Conservation (phyloP, 2,797 vertebrate species). For the Centroberyx gerrardi region DNA sequence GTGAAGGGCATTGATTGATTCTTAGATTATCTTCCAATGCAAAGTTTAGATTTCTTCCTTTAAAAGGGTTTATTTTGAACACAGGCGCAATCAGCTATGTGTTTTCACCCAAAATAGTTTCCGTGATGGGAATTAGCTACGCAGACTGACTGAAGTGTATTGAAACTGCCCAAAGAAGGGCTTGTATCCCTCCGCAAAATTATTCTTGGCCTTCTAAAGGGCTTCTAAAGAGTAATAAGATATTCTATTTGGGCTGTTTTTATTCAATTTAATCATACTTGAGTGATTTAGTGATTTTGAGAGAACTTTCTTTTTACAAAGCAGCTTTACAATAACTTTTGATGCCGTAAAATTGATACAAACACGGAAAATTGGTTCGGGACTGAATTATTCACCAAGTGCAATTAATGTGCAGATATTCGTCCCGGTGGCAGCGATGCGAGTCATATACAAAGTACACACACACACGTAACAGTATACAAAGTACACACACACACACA, state of each 20-base stretch:
- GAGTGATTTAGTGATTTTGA: conserved; percentile 32
- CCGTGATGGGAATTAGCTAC: conserved; percentile 53
- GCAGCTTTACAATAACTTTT: conserved; percentile 11
- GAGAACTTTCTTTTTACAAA: background rate
- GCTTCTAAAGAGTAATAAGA: conserved; percentile 40
- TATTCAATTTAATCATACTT: conserved; percentile 43
- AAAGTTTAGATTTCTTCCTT: conserved; percentile 65
- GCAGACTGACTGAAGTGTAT: conserved; percentile 47
- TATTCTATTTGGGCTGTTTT: conserved; percentile 22
- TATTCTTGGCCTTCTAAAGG: conserved; percentile 22
- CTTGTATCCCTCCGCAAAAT: conserved; percentile 42
- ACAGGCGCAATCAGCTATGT: conserved; percentile 58
- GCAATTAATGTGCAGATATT: conserved; percentile 18
- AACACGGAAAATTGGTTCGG: conserved; percentile 15
- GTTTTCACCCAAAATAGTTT: conserved; percentile 57
- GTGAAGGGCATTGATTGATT: conserved; percentile 78
- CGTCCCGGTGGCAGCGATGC: background rate
- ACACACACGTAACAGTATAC: background rate
- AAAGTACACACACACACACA: too few relatives aligned
- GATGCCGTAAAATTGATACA: conserved; percentile 4
- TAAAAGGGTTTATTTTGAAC: conserved; percentile 73
- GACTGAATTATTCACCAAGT: conserved; percentile 5
- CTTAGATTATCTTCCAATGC: conserved; percentile 73
- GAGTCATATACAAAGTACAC: background rate
- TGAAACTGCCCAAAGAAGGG: conserved; percentile 35